These are phyloP conservation scores for Cosmia trapezina DNA, from an alignment of 2,888 invertebrate species.

Conservation along the genomic window DNA sequence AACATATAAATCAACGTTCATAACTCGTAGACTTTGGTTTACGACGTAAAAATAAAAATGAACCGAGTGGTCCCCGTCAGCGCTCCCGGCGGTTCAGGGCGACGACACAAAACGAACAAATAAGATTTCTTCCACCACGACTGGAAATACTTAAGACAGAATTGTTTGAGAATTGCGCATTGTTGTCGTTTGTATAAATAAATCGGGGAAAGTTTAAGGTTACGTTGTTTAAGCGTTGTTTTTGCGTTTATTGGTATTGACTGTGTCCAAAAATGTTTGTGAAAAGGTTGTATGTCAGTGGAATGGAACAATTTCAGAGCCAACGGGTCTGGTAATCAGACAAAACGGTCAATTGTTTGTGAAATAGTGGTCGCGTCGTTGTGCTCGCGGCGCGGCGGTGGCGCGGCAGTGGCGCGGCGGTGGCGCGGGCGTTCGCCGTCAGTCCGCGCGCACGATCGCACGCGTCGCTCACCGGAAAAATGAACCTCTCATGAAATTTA, in stretches of 20 bases:
- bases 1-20: slow-evolving; percentile 81
- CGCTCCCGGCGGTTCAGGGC: slow-evolving; percentile 79
- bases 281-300: slow-evolving; percentile 26
- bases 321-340: slow-evolving; percentile 48
- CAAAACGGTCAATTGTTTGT: slow-evolving; percentile 76
- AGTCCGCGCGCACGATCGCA: slow-evolving; percentile 72
- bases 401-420: slow-evolving; percentile 11
- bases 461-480: slow-evolving; percentile 83
- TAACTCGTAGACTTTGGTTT: slow-evolving; percentile 80
- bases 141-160: slow-evolving; percentile 80
- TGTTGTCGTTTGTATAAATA: slow-evolving; percentile 77
- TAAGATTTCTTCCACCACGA: slow-evolving; percentile 78
- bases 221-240: slow-evolving; percentile 51
- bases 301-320: slow-evolving; percentile 38
- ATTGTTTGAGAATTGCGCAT: slow-evolving; percentile 80
- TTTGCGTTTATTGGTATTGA: slow-evolving; percentile 45
- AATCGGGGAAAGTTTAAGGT: slow-evolving; percentile 62
- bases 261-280: slow-evolving; percentile 35
- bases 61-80: slow-evolving; percentile 75
- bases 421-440: slow-evolving; percentile 30
- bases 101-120: slow-evolving; percentile 85
- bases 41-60: slow-evolving; percentile 80
- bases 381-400: slow-evolving; percentile 21
- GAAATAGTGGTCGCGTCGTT: slow-evolving; percentile 62
- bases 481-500: slow-evolving; percentile 90